A percentile compares a stretch with the other conserved stretches of the same genome.
These are phyloP conservation scores for Lathronympha strigana DNA, from an alignment of 2,888 invertebrate genomes.

Conservation along the genomic window DNA sequence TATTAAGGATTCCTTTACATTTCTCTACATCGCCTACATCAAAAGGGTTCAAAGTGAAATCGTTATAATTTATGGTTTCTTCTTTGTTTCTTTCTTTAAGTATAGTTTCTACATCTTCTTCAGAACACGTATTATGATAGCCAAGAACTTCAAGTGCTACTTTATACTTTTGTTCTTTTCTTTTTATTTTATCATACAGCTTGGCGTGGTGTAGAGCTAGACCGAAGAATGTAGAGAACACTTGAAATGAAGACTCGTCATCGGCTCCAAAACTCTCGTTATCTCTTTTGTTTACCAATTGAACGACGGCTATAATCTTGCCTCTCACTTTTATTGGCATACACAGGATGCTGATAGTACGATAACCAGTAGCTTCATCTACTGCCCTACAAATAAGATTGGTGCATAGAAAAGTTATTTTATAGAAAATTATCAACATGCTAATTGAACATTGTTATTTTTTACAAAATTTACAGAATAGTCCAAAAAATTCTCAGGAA, in stretches of 20 bases:
- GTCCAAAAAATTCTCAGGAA: too few species aligned
- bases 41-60: slow-evolving; percentile 90
- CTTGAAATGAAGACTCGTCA: slow-evolving; percentile 92
- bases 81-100: slow-evolving; percentile 50
- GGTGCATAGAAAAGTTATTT: too few species aligned
- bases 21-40: slow-evolving; percentile 88
- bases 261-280: slow-evolving; percentile 83
- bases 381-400: slow-evolving; percentile 82
- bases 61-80: slow-evolving; percentile 66
- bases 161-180: slow-evolving; percentile 92
- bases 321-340: slow-evolving; percentile 94
- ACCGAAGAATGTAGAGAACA: slow-evolving; percentile 93
- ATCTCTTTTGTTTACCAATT: slow-evolving; percentile 91
- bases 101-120: slow-evolving; percentile 85
- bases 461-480: too few species aligned
- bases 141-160: slow-evolving; percentile 93
- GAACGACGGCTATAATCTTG: slow-evolving; percentile 92
- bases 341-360: slow-evolving; percentile 90
- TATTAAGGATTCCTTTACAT: slow-evolving; percentile 88
- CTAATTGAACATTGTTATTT: not conserved
- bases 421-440: too few species aligned
- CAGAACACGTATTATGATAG: slow-evolving; percentile 91
- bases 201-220: slow-evolving; percentile 93
- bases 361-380: slow-evolving; percentile 87
- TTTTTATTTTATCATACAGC: slow-evolving; percentile 91